A percentile compares a stretch with the other conserved stretches of the same genome.
These are phyloP conservation scores for Cydia strobilella DNA, from an alignment of 1,140 invertebrate species.

Conservation along the genomic window DNA sequence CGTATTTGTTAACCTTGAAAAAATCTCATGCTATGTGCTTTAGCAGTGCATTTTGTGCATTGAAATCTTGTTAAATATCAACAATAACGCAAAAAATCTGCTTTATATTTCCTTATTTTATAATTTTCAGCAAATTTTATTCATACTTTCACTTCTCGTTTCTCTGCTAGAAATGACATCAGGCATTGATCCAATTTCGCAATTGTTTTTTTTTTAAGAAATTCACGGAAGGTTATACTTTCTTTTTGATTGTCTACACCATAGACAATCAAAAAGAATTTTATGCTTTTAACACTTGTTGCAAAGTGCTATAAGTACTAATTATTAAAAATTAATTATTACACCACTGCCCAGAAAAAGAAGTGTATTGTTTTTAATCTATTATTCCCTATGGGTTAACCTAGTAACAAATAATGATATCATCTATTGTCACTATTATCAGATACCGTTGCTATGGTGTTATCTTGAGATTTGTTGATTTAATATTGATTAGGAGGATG, in stretches of 20 bases:
- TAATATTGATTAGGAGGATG: no score
- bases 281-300: neutral
- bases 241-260: constrained; percentile 18
- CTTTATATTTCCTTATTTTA: neutral
- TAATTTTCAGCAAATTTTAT: neutral
- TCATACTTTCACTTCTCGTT: constrained; percentile 25
- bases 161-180: constrained; percentile 5
- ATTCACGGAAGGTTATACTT: neutral
- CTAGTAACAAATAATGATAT: neutral
- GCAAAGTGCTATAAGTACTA: neutral
- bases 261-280: no score
- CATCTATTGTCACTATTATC: neutral
- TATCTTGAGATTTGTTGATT: no score
- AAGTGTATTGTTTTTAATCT: no score
- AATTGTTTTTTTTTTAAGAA: constrained; percentile 22
- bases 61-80: neutral
- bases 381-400: neutral
- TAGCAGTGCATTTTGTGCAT: neutral
- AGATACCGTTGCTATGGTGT: neutral
- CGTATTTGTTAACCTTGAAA: constrained; percentile 50
- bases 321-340: no score
- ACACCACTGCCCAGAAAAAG: no score
- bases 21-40: neutral
- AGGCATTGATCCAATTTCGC: neutral
- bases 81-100: neutral